Evolutionary conservation across 2,888 invertebrate genomes (phyloP).

Genomic region (Latrodectus hesperus): DNA sequence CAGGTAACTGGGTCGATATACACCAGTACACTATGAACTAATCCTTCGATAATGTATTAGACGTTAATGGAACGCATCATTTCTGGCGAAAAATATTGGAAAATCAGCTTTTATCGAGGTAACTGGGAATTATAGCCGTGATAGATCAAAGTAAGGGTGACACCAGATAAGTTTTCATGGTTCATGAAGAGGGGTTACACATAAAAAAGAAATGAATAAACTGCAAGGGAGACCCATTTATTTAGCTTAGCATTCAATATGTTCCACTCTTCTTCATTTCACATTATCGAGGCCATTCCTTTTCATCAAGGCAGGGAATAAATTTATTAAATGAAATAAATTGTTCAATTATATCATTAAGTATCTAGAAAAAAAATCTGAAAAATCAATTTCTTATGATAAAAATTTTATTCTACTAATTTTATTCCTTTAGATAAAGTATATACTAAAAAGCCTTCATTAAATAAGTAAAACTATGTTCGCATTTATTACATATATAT

Average conservation of each 20-base stretch:
- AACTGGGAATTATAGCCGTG: slow-evolving; percentile 26
- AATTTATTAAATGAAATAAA: too few species aligned
- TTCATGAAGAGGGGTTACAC: neutral
- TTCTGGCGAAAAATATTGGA: slow-evolving; percentile 50
- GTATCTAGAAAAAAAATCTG: too few species aligned
- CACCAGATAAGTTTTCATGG: slow-evolving; percentile 5
- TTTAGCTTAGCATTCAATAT: neutral
- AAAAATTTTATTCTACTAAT: too few species aligned
- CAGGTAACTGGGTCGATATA: slow-evolving; percentile 26
- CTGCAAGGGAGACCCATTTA: neutral
- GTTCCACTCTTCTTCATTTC: too few species aligned
- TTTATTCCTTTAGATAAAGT: too few species aligned
- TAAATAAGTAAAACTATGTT: too few species aligned
- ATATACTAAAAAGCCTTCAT: too few species aligned
- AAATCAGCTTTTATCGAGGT: slow-evolving; percentile 24
- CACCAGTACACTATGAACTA: slow-evolving; percentile 11
- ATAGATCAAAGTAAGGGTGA: slow-evolving; percentile 14
- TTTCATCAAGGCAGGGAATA: too few species aligned
- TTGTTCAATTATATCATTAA: too few species aligned
- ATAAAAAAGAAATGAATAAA: neutral
- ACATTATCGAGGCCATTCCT: too few species aligned
- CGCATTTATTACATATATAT: too few species aligned
- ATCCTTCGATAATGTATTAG: slow-evolving; percentile 42
- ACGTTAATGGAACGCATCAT: slow-evolving; percentile 54
- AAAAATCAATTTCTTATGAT: too few species aligned